Evolutionary conservation across 37 sponge, comb jelly and placozoan species (phyloP), one percentile per base, ranked within the genome.

Genomic region (Amphimedon queenslandica): DNA sequence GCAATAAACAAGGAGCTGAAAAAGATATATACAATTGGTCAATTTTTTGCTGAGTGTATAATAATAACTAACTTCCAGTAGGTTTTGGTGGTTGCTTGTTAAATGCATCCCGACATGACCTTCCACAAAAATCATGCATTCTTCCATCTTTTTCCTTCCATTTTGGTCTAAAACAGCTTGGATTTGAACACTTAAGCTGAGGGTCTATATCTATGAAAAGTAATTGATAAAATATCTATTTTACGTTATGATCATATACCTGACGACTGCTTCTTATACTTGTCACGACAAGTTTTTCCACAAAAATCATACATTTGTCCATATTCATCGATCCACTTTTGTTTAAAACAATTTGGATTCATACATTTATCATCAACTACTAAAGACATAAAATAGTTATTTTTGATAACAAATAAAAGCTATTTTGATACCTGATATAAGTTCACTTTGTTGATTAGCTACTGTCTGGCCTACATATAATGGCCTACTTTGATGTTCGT

Each of bases 171-270:
- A 13, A 4, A 40, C 71, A 70, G n/a, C 29, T 30, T 70, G 71
- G 71, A 70, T 70, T 70, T 40, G n/a, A 30, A 40, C 71, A 70
- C 30, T 70, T 70, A 23, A 70, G 40, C 18, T 70, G n/a, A n/a
- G n/a, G n/a, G n/a, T n/a, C n/a, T n/a, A n/a, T n/a, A n/a, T n/a
- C n/a, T n/a, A n/a, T n/a, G n/a, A n/a, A n/a, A n/a, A n/a, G n/a
- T n/a, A n/a, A n/a, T n/a, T n/a, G n/a, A n/a, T n/a, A n/a, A n/a
- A n/a, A n/a, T n/a, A n/a, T n/a, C n/a, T n/a, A n/a, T n/a, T n/a
- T n/a, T n/a, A n/a, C n/a, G n/a, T n/a, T n/a, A n/a, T n/a, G n/a
- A n/a, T n/a, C n/a, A n/a, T n/a, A n/a, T n/a, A n/a, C n/a, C n/a
- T 28, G 3, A 3, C 37, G 25, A 36, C 38, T 25, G 23, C n/a